phyloP scores from a whole-genome alignment of 2,113 vertebrate species.

The Odocoileus virginianus region DNA sequence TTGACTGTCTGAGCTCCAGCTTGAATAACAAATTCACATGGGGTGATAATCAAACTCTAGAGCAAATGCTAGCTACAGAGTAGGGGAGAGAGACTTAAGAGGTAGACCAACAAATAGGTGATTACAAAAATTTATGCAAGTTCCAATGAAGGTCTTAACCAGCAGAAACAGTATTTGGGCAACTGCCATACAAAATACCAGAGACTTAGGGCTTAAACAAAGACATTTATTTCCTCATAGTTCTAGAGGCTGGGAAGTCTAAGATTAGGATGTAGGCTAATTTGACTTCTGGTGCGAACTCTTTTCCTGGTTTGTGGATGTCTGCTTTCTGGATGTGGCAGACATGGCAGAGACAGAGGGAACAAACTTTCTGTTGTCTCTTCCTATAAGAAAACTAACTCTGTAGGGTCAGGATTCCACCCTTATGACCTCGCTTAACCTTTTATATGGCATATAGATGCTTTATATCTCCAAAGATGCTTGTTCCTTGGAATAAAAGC shows the following conservation, averaged over 20 bases:
- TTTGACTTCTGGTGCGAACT: neutral
- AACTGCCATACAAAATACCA: neutral
- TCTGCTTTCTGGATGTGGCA: neutral
- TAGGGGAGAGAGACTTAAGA: neutral
- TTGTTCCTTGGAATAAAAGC: neutral
- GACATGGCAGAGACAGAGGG: neutral
- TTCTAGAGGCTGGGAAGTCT: neutral
- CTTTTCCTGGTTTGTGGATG: neutral
- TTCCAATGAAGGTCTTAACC: neutral
- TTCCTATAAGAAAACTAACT: neutral
- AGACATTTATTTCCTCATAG: neutral
- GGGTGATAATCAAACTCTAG: neutral
- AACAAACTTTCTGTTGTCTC: neutral
- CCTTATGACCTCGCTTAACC: neutral
- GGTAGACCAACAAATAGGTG: neutral
- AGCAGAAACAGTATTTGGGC: neutral
- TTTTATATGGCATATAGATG: neutral
- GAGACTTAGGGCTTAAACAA: neutral
- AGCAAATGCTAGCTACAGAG: neutral
- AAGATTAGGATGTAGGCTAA: neutral
- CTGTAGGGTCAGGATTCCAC: neutral
- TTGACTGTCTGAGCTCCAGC: neutral
- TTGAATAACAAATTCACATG: neutral
- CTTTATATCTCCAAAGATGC: neutral
- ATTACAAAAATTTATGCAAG: neutral